Conservation (phyloP, 2,113 vertebrate genomes). For the Tychaedon coryphoeus region DNA sequence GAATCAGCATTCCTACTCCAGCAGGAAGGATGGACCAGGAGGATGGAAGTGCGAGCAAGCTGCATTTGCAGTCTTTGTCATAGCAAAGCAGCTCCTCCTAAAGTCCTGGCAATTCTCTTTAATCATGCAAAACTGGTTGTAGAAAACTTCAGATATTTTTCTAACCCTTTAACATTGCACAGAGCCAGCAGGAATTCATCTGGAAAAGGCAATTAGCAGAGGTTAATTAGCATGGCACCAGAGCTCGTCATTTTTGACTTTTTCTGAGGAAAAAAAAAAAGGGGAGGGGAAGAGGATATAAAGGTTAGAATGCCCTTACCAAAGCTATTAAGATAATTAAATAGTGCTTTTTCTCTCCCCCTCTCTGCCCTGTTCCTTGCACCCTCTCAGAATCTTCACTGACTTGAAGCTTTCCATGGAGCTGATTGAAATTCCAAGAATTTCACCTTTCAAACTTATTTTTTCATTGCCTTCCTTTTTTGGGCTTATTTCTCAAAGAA, state of each 20-base stretch:
- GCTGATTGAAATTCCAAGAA: neutral
- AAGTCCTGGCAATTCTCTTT: neutral
- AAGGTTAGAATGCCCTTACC: neutral
- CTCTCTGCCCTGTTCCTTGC: neutral
- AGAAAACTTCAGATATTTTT: neutral
- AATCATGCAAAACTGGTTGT: neutral
- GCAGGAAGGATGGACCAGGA: neutral
- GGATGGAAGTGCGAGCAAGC: rapidly evolving
- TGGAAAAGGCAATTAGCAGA: neutral
- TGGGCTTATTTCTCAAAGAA: neutral
- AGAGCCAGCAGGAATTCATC: neutral
- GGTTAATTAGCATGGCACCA: neutral
- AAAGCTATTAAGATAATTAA: neutral
- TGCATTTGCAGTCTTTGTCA: neutral
- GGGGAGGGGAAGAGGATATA: neutral
- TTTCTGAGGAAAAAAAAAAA: neutral
- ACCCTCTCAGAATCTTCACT: neutral
- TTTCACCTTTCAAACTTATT: neutral
- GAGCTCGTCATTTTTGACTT: neutral
- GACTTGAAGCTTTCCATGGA: neutral
- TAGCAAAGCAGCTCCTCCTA: neutral
- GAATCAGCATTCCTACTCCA: neutral
- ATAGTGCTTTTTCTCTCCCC: neutral
- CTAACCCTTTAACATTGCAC: neutral
- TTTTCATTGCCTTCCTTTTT: neutral